Evolutionary conservation across 2,888 invertebrate species (phyloP).

Genomic region (Volucella zonaria): DNA sequence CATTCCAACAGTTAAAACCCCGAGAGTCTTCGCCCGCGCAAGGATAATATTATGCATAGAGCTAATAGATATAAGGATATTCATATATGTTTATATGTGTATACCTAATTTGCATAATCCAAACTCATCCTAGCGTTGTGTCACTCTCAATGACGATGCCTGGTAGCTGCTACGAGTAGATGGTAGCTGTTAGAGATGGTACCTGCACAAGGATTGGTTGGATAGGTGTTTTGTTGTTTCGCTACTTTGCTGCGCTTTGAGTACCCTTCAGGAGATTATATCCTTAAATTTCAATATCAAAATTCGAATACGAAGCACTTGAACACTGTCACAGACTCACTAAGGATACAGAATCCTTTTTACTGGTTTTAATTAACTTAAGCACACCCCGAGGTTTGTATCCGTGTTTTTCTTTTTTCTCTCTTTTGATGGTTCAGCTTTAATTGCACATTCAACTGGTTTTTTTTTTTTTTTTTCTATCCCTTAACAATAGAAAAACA

Average conservation of each 20-base stretch:
- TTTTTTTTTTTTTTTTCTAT: slow-evolving; percentile 37
- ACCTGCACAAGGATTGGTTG: neutral
- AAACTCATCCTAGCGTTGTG: slow-evolving; percentile 50
- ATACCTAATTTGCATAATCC: slow-evolving; percentile 66
- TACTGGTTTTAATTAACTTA: neutral
- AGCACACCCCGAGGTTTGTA: neutral
- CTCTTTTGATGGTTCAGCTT: slow-evolving; percentile 11
- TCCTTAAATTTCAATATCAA: slow-evolving; percentile 35
- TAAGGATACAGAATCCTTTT: slow-evolving; percentile 1
- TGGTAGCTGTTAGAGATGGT: neutral
- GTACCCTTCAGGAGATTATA: slow-evolving; percentile 36
- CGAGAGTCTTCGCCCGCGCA: neutral
- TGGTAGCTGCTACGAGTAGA: neutral
- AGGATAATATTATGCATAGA: slow-evolving; percentile 51
- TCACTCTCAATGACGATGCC: neutral
- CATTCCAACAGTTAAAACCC: neutral
- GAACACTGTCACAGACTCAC: no score
- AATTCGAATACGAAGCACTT: no score
- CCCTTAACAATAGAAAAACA: slow-evolving; percentile 1
- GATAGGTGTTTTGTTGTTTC: slow-evolving; percentile 20
- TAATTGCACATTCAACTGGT: slow-evolving; percentile 65
- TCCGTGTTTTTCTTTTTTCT: neutral
- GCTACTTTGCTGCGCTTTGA: slow-evolving; percentile 23
- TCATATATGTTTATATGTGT: slow-evolving; percentile 17
- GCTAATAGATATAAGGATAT: slow-evolving; percentile 50